Evolutionary conservation across 1,140 invertebrate genomes (phyloP).

Genomic region (Bactericera cockerelli): DNA sequence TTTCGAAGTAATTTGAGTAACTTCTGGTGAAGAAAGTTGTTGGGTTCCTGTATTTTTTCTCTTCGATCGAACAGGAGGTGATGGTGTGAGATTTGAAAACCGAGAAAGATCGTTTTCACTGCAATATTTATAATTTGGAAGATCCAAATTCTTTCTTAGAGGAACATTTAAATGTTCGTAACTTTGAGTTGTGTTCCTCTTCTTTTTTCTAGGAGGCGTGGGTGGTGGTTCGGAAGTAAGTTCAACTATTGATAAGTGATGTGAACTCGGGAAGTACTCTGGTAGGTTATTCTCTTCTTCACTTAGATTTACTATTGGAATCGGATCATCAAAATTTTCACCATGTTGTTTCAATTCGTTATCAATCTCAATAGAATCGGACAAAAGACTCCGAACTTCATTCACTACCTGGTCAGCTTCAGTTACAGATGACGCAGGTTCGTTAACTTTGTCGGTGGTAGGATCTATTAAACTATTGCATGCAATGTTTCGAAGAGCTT

Average conservation of each 20-base stretch:
- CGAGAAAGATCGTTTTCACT: constrained; percentile 1
- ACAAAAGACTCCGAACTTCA: too few species aligned
- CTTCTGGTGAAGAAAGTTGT: background rate
- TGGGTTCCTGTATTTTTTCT: background rate
- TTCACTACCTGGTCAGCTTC: too few species aligned
- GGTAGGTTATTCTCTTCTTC: too few species aligned
- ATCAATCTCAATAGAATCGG: too few species aligned
- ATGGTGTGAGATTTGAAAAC: background rate
- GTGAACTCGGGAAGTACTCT: too few species aligned
- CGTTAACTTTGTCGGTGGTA: too few species aligned
- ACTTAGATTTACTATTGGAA: too few species aligned
- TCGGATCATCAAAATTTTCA: too few species aligned
- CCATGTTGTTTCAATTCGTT: too few species aligned
- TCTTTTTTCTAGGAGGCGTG: background rate
- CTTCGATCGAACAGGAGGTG: background rate
- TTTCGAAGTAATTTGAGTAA: background rate
- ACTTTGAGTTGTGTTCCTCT: background rate
- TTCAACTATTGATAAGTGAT: background rate
- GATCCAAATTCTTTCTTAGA: background rate
- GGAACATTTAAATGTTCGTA: constrained; percentile 5
- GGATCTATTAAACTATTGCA: too few species aligned
- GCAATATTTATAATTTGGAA: background rate
- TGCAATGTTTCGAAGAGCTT: too few species aligned
- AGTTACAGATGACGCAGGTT: too few species aligned
- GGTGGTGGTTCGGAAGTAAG: background rate